Evolutionary conservation across 2,888 invertebrate species (phyloP).

Genomic region (Melipona beecheii): DNA sequence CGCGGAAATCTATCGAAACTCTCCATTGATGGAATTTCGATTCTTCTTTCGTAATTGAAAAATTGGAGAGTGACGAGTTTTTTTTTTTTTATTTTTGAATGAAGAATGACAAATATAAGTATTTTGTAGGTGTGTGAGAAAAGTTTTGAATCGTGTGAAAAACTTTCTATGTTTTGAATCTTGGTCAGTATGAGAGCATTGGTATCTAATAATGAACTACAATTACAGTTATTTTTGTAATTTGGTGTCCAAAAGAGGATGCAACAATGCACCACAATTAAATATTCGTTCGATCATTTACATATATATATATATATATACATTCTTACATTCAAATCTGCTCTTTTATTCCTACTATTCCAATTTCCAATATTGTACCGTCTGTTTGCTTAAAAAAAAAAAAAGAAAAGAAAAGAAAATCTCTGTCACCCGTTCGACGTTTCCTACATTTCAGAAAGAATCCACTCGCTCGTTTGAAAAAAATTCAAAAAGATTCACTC

Average conservation of each 20-base stretch:
- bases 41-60: too few species aligned
- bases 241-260: too few species aligned
- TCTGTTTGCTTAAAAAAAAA: too few species aligned
- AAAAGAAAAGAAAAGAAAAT: too few species aligned
- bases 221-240: too few species aligned
- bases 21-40: constrained; percentile 3
- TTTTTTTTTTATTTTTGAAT: background rate
- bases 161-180: too few species aligned
- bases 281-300: background rate
- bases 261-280: too few species aligned
- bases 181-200: too few species aligned
- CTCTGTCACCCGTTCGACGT: background rate
- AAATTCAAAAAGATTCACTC: background rate
- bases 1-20: background rate
- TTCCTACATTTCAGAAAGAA: background rate
- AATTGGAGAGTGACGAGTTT: too few species aligned
- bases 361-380: background rate
- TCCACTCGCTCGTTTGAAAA: background rate
- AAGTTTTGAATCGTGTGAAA: too few species aligned
- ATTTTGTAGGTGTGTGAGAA: background rate
- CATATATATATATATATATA: accelerated
- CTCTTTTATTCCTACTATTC: background rate
- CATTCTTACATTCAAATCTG: background rate
- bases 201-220: too few species aligned
- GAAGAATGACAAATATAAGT: background rate